Evolutionary conservation across 2,888 invertebrate species (phyloP), one percentile per base, ranked within the genome.

Genomic region (Drosophila neotestacea): DNA sequence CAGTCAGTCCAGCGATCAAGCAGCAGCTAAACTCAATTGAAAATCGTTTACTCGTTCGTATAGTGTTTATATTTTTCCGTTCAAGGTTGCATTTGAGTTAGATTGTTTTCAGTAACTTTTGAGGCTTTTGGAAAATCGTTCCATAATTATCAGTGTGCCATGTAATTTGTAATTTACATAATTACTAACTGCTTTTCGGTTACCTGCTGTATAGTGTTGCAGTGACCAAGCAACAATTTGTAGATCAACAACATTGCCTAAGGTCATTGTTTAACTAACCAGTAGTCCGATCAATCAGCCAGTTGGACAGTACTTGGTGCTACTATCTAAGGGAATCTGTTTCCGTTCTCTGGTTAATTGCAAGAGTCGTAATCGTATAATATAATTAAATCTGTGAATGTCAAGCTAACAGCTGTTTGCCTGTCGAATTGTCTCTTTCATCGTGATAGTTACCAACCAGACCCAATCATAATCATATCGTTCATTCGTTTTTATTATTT

Each of bases 101-200:
- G 88, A 87, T 78, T 78, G 88, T 67, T 56, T 82, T 88, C 64
- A 76, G 81, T 81, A 54, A 70, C 39, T 70, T 73, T 64, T 81
- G 78, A 34, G 78, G 81, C 70, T 87, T 89, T 79, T 66, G 88
- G 88, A 90, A 85, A 85, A 85, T 86, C 77, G 86, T 79, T 89
- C 78, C 81, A 88, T 88, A 85, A 89, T 85, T 89, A 89, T 80
- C 76, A 64, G 60, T 10, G 59, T 67, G 88, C 72, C 89, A 65
- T 82, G 88, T 85, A 85, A 87, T 88, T 81, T 89, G 79, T 87
- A 84, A 85, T 85, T 85, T 85, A 85, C 85, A 85, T 85, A 85
- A 85, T 85, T 85, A 73, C 69, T 54, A 55, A 62, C 64, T 59
- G 62, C 58, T 63, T 85, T 47, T 73, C 39, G 62, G 68, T 38